Conservation (phyloP, 2,113 vertebrate genomes). For the Labeo catla region DNA sequence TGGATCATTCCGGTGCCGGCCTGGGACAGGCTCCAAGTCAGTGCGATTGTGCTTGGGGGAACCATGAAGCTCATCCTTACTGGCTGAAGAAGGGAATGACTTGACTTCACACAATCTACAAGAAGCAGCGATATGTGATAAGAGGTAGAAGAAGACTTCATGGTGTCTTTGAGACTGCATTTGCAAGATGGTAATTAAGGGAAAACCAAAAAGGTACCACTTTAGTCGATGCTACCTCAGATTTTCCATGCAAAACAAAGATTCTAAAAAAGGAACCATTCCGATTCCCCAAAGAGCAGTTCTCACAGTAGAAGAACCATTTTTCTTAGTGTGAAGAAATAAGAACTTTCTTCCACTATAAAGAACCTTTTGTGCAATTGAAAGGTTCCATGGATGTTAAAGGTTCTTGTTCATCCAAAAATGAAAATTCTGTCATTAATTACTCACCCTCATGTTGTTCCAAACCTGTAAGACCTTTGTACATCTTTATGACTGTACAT, state of each 20-base stretch:
- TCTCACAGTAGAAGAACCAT: too few species aligned
- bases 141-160: neutral
- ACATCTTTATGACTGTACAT: too few species aligned
- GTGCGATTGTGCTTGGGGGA: conserved; percentile 49
- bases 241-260: neutral
- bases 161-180: neutral
- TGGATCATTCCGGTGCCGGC: conserved; percentile 69
- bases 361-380: too few species aligned
- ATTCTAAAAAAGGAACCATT: neutral
- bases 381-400: too few species aligned
- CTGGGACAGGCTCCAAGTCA: conserved; percentile 68
- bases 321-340: too few species aligned
- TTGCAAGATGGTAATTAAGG: neutral
- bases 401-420: too few species aligned
- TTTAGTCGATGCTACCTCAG: neutral
- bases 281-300: too few species aligned
- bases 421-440: too few species aligned
- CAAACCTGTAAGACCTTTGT: too few species aligned
- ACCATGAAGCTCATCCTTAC: conserved; percentile 23
- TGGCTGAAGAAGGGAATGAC: conserved; percentile 8
- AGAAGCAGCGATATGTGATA: neutral
- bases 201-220: neutral
- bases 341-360: too few species aligned
- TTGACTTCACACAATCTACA: neutral
- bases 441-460: too few species aligned